phyloP scores from a whole-genome alignment of 1,140 invertebrate species.

The Chrysomallon squamiferum region DNA sequence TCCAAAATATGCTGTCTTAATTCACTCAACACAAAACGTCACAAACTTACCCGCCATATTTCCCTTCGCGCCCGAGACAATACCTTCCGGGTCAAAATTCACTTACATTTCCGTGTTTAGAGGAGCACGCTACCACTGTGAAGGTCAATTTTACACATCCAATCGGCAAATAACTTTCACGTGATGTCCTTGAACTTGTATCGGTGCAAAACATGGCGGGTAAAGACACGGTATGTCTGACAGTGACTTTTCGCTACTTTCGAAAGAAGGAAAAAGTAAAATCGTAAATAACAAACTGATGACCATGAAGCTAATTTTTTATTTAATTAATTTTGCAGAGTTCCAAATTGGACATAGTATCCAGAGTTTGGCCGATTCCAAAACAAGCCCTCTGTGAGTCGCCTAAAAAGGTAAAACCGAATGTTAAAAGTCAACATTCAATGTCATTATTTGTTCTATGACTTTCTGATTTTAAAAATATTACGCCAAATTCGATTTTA shows the following conservation, averaged over 20 bases:
- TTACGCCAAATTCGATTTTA: too few relatives aligned
- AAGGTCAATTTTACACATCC: conserved; percentile 5
- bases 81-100: conserved; percentile 16
- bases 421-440: too few relatives aligned
- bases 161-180: conserved; percentile 25
- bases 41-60: conserved; percentile 35
- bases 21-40: too few relatives aligned
- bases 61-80: conserved; percentile 15
- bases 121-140: too few relatives aligned
- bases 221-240: conserved; percentile 16
- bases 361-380: conserved; percentile 51
- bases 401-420: conserved; percentile 37
- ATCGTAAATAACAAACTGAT: not conserved
- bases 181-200: conserved; percentile 28
- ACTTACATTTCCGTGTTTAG: not conserved
- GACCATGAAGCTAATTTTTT: not conserved
- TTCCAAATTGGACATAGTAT: conserved; percentile 36
- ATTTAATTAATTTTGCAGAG: conserved; percentile 29
- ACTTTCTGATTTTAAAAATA: too few relatives aligned
- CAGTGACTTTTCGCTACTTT: not conserved
- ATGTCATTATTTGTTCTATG: too few relatives aligned
- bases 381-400: conserved; percentile 47
- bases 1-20: too few relatives aligned
- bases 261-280: too few relatives aligned
- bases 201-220: conserved; percentile 34